Base-by-base conservation (phyloP, 2,888 invertebrate species). In the Thecocarcelia acutangulata region DNA sequence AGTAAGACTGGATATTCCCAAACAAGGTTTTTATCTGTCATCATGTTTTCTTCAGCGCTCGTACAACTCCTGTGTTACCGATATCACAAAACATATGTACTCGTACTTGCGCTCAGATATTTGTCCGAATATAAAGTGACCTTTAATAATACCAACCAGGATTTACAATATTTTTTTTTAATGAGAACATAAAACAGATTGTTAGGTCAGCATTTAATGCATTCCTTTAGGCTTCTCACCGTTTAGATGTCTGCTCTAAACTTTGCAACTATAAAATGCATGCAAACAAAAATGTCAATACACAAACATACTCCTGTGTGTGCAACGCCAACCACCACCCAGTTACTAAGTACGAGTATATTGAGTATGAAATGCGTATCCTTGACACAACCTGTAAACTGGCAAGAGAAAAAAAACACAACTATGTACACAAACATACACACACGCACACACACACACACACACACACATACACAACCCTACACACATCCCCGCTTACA, bases 331-430 rank as follows among this genome's bases (percentile, higher is more conserved):
- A 75, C 56, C 17, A 69, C 69, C 69, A 76, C 69, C 69, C 76
- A 69, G 69, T 69, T 69, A 19, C 69, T 54, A 69, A 76, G 19
- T 33, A 33, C 33, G 33, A 9, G 33, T 74, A 74, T 59, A 79
- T 73, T 72, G 72, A 79, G 59, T 73, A 79, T 79, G 66, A 79
- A 79, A 66, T 73, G 78, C 78, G 78, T 79, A 79, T 79, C 66
- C 72, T 73, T 79, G 78, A 73, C 66, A 73, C 72, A 79, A 79
- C 78, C 78, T 79, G 78, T 73, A 79, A 79, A 66, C 66, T 79
- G 37, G n/a, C 33, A 66, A 46, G 28, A 63, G 6, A 17, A 42
- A 17, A 59, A 0, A 40, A 17, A n/a, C 8, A 15, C 33, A 8
- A 33, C 5, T 19, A 8, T 4, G n/a, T 5, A 17, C n/a, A 33